Evolutionary conservation across 2,113 vertebrate species (phyloP).

Genomic region (Zosterops japonicus): DNA sequence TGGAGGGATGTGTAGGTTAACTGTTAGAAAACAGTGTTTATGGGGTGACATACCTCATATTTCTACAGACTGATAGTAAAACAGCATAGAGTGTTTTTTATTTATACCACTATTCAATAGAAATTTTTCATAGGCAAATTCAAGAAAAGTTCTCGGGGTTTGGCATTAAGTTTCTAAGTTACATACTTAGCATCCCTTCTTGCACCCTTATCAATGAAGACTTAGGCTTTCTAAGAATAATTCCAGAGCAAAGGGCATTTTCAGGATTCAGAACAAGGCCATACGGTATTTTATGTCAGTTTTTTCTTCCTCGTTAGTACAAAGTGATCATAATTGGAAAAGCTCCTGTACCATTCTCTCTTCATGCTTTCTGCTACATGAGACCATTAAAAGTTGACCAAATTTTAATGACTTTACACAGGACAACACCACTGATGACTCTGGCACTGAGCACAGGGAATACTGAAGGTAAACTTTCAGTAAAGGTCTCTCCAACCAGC

Average conservation of each 20-base stretch:
- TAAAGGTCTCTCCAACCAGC: neutral
- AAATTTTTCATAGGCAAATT: neutral
- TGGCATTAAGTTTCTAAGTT: neutral
- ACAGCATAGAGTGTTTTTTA: neutral
- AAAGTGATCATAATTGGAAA: neutral
- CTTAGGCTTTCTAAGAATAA: neutral
- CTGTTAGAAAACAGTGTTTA: neutral
- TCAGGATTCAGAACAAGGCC: neutral
- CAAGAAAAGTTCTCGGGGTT: neutral
- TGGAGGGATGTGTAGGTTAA: neutral
- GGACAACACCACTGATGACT: neutral
- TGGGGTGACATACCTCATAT: neutral
- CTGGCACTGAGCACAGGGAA: neutral
- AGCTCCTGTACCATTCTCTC: neutral
- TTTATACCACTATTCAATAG: neutral
- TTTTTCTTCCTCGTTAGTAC: neutral
- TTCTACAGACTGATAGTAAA: neutral
- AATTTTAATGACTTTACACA: neutral
- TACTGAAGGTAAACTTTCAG: neutral
- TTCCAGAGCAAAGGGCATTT: neutral
- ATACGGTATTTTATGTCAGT: neutral
- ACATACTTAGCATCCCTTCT: neutral
- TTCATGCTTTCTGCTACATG: neutral
- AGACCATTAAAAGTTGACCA: neutral
- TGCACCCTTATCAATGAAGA: neutral